A percentile compares a stretch with the other conserved stretches of the same genome.
Evolutionary conservation across 1,140 invertebrate species (phyloP).

Genomic region (Muscidifurax raptorellus): DNA sequence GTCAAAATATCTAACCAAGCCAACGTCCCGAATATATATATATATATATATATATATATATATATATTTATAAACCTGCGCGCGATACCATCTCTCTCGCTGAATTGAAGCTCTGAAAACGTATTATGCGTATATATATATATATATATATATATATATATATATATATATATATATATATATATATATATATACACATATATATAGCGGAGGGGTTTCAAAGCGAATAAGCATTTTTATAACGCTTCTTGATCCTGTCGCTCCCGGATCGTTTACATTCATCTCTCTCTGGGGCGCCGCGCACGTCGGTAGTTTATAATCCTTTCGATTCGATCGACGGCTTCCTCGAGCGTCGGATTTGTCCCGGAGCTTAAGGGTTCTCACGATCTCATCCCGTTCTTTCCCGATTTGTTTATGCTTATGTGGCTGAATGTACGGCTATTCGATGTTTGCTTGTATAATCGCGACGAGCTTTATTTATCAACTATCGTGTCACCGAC

Average conservation of each 20-base stretch:
- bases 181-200: background rate
- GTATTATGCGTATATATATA: no score
- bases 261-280: constrained; percentile 34
- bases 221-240: background rate
- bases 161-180: no score
- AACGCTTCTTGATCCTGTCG: constrained; percentile 20
- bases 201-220: background rate
- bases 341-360: constrained; percentile 16
- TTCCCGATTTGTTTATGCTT: background rate
- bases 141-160: no score
- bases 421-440: background rate
- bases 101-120: no score
- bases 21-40: background rate
- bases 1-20: background rate
- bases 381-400: background rate
- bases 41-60: no score
- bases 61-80: no score
- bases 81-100: no score
- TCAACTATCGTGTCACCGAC: background rate
- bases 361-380: constrained; percentile 8
- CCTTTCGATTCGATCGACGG: constrained; percentile 12
- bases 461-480: no score
- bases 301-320: constrained; percentile 12
- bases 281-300: background rate
- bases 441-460: background rate